Base-by-base conservation (phyloP, 1,140 invertebrate species). In the Neoseiulus cucumeris region DNA sequence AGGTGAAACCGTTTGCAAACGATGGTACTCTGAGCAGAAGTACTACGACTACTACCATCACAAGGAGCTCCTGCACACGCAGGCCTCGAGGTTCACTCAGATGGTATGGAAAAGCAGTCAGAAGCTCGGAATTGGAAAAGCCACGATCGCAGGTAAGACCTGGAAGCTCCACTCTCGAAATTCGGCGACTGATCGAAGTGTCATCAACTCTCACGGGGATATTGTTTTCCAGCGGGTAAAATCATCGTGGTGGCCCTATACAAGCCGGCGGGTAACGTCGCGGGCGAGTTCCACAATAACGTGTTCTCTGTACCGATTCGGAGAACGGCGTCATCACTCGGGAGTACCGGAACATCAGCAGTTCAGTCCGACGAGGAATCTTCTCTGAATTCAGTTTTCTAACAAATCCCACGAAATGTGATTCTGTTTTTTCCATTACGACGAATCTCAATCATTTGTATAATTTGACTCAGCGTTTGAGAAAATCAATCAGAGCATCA, bases 1-100 rank as follows among this genome's bases (percentile, higher is more conserved):
- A 85, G 87, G 86, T 7, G 84, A 87, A 77, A 85, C 88, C 76
- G 85, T 87, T 2, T 83, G 85, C 6, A 83, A 85, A n/a, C 87
- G 88, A 69, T 90, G 87, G 87, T 90, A 90, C 71, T 83, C 83
- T 51, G 86, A 87, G 28, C 83, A 87, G 1, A 81, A 82, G 66
- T 82, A 85, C 68, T 88, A 89, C 74, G 81, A 83, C 69, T 89
- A 84, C 71, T 80, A 83, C 65, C 83, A 84, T 69, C 84, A 87
- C 71, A 78, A 82, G 0, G 82, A 85, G 73, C 77, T 85, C 41
- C 75, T 85, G 1, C 84, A 86, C 69, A 84, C 86, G 6, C 86
- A 86, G 72, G 82, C 85, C 76, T 85, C 85, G 87, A 76, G 73
- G 72, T 72, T 72, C 59, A 71, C 70, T 2, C 71, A 72, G 51